A percentile compares a stretch with the other conserved stretches of the same genome.
Evolutionary conservation across 2,888 invertebrate species (phyloP).

Genomic region (Ormyrus thymus): DNA sequence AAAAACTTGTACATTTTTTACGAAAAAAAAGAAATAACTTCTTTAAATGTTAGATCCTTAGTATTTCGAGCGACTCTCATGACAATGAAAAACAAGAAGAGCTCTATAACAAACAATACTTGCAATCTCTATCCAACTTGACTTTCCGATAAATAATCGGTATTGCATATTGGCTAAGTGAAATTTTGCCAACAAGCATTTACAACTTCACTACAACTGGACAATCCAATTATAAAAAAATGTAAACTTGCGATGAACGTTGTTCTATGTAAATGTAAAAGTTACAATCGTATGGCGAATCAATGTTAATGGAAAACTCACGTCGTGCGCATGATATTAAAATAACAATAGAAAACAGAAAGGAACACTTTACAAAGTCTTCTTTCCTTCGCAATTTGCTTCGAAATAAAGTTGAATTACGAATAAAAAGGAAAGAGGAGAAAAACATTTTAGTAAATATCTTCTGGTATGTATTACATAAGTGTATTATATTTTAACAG

Average conservation of each 20-base stretch:
- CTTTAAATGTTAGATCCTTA: slow-evolving; percentile 46
- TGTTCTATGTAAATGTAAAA: slow-evolving; percentile 48
- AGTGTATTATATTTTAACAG: slow-evolving; percentile 69
- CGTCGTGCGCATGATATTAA: slow-evolving; percentile 21
- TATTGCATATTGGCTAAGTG: not conserved
- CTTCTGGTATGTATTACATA: slow-evolving; percentile 69
- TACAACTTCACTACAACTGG: slow-evolving; percentile 38
- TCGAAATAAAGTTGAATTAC: slow-evolving; percentile 36
- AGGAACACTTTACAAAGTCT: slow-evolving; percentile 15
- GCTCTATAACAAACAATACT: slow-evolving; percentile 19
- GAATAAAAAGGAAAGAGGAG: not conserved
- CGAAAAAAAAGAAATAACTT: slow-evolving; percentile 30
- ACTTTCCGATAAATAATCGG: slow-evolving; percentile 24
- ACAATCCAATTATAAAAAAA: slow-evolving; percentile 49
- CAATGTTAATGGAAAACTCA: slow-evolving; percentile 33
- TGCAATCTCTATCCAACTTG: slow-evolving; percentile 20
- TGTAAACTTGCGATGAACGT: slow-evolving; percentile 46
- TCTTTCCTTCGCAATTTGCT: slow-evolving; percentile 53
- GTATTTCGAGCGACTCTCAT: slow-evolving; percentile 33
- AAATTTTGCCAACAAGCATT: slow-evolving; percentile 8
- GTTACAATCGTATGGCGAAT: slow-evolving; percentile 25
- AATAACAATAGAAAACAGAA: slow-evolving; percentile 17
- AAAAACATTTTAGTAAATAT: slow-evolving; percentile 58
- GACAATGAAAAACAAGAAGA: slow-evolving; percentile 8
- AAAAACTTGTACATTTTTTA: slow-evolving; percentile 50